Evolutionary conservation across 2,797 vertebrate species (phyloP).

Genomic region (Uromys caudimaculatus): DNA sequence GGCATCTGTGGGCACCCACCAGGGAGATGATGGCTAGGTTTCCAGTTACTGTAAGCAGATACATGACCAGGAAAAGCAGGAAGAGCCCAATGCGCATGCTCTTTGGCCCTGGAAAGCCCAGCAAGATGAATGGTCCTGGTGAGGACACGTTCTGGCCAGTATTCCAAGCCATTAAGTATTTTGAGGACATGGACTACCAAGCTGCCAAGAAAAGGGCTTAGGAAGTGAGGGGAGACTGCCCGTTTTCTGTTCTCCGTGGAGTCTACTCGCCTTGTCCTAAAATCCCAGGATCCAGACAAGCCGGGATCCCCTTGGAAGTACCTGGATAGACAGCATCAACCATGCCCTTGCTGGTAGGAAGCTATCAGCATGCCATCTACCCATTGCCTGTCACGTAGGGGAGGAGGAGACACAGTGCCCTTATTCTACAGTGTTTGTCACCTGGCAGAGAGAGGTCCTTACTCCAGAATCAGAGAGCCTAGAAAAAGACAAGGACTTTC

Average conservation of each 20-base stretch:
- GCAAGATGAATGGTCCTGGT: conserved; percentile 64
- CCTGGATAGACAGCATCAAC: not conserved
- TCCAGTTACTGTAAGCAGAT: conserved; percentile 65
- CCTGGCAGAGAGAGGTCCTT: not conserved
- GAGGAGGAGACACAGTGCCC: too few species aligned
- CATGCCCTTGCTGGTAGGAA: not conserved
- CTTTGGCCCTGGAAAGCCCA: conserved; percentile 68
- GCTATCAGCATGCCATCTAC: not conserved
- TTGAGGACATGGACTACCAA: not conserved
- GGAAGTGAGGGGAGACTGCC: not conserved
- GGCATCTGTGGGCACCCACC: conserved; percentile 10
- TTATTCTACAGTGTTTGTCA: not conserved
- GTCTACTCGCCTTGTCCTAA: not conserved
- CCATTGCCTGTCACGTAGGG: not conserved
- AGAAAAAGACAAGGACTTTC: not conserved
- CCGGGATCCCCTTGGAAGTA: not conserved
- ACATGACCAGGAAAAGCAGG: conserved; percentile 62
- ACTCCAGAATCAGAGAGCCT: not conserved
- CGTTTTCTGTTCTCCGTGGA: not conserved
- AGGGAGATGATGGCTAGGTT: conserved; percentile 75
- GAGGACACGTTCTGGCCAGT: conserved; percentile 56
- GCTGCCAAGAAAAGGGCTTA: not conserved
- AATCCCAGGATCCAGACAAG: not conserved
- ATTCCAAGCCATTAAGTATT: not conserved
- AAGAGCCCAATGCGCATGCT: conserved; percentile 60